Base-by-base conservation (phyloP, 2,797 vertebrate genomes). In the Cynodonichthys magdalenae region DNA sequence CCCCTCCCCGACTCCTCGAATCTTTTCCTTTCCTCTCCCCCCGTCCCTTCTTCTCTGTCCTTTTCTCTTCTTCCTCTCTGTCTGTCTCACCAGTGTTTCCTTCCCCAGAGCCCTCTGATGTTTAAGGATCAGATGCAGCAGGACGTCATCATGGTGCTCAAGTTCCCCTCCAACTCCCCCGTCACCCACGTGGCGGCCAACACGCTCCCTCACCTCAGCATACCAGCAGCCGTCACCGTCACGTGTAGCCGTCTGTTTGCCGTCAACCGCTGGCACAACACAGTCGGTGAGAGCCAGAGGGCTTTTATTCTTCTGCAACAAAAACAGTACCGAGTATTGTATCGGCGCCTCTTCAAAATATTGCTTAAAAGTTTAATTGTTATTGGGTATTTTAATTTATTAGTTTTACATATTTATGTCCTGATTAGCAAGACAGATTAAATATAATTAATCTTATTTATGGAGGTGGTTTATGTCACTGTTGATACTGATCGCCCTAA, bases 51-150 rank as follows among this genome's bases (percentile, higher is more conserved):
- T 60, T 69, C 88, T 70, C 81, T 77, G 60, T 73, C 85, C 93
- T 92, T 60, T 55, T 68, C 42, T 92, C 57, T 52, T 71, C 41
- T 82, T 57, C 71, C 55, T 85, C 90, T 89, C 86, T 90, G 92
- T 90, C 90, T 91, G 85, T 87, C 90, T 95, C 94, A 95, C 95
- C 94, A 99, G 98, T 99, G 98, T 96, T 99, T 99, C 96, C 97
- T 99, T 94, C 98, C 97, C 83, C 97, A 99, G 97, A 99, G 96
- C 81, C 96, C 98, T 4, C 96, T 99, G 94, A 99, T 99, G 98
- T 99, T 99, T 94, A 99, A 99, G 94, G 98, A 99, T 93, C 98
- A 99, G 94, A 99, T 99, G 97, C 98, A 99, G 90, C 98, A 99
- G 92, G 98, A 99, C 63, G 98, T 99, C 84, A 99, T 99, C 90